A percentile compares a stretch with the other conserved stretches of the same genome.
Conservation (phyloP, 2,797 vertebrate genomes). For the Lepilemur septentrionalis region DNA sequence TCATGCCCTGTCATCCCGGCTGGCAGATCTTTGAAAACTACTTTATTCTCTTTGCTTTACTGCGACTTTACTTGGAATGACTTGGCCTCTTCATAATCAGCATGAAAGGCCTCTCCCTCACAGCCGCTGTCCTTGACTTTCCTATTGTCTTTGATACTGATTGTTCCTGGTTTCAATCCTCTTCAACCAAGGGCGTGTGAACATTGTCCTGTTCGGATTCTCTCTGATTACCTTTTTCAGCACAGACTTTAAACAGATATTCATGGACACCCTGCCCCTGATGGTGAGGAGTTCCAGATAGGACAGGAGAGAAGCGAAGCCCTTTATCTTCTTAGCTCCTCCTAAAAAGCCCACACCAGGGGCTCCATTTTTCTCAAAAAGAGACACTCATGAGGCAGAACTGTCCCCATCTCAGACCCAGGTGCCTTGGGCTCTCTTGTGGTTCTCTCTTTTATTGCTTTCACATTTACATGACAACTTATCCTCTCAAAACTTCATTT, state of each 20-base stretch:
- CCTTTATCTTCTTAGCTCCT: not conserved
- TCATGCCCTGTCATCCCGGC: not conserved
- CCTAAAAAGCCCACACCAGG: not conserved
- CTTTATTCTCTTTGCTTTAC: not conserved
- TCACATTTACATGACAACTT: not conserved
- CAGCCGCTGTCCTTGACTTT: not conserved
- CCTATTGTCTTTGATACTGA: not conserved
- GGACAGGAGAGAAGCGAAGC: not conserved
- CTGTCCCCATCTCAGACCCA: accelerated
- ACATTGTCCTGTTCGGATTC: not conserved
- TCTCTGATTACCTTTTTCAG: not conserved
- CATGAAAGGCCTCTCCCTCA: not conserved
- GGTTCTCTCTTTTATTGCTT: not conserved
- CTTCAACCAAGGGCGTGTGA: not conserved
- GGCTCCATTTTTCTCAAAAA: not conserved
- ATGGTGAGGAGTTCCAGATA: not conserved
- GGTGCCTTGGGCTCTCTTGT: not conserved
- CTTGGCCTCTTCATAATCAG: not conserved
- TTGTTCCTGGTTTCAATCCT: not conserved
- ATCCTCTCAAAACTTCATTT: slow-evolving; percentile 46
- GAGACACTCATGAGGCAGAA: not conserved
- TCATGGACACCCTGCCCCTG: not conserved
- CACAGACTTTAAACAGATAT: not conserved
- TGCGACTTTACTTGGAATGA: not conserved
- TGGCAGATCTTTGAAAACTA: not conserved